A percentile compares a stretch with the other conserved stretches of the same genome.
phyloP scores from a whole-genome alignment of 2,797 vertebrate species.

The Onychomys leucogaster region DNA sequence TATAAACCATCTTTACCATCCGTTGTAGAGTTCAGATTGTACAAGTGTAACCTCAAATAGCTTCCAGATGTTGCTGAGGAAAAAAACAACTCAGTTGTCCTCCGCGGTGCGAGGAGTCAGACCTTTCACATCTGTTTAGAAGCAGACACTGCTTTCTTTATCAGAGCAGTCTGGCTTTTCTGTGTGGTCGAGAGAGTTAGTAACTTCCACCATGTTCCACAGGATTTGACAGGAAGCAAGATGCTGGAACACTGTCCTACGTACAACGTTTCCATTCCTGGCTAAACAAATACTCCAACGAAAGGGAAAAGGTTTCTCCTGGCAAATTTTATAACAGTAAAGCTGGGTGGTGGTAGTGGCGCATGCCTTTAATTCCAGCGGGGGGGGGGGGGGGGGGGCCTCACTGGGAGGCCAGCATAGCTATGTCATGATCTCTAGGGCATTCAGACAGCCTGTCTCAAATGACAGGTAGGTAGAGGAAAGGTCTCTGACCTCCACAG shows the following conservation, averaged over 20 bases:
- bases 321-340: background rate
- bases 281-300: background rate
- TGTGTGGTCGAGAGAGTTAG: background rate
- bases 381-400: too few species aligned
- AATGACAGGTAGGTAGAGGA: background rate
- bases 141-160: background rate
- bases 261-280: background rate
- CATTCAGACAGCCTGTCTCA: background rate
- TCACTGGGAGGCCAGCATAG: background rate
- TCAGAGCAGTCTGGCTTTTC: background rate
- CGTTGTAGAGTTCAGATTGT: slow-evolving; percentile 72
- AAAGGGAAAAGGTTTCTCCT: background rate
- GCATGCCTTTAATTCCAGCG: too few species aligned
- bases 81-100: background rate
- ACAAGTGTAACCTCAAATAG: background rate
- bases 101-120: background rate
- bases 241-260: background rate
- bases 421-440: background rate
- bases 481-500: background rate
- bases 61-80: background rate
- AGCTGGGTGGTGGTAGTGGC: background rate
- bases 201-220: background rate
- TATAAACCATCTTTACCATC: slow-evolving; percentile 57
- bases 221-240: background rate
- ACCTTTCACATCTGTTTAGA: background rate